A percentile compares a stretch with the other conserved stretches of the same genome.
Conservation (phyloP, 2,797 vertebrate species). For the Staurois parvus region DNA sequence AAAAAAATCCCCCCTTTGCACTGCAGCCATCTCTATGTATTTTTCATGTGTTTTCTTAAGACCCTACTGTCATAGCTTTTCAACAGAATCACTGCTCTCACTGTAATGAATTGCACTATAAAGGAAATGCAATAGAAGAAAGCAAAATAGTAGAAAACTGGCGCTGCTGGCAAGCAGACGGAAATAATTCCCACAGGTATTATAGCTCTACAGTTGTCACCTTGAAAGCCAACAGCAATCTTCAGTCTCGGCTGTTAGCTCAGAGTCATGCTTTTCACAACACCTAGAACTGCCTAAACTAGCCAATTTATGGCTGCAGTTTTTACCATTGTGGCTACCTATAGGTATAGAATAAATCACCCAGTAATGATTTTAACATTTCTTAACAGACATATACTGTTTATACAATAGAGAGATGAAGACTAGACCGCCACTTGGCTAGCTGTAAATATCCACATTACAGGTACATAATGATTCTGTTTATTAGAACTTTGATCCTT, state of each 20-base stretch:
- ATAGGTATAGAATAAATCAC: constrained; percentile 27
- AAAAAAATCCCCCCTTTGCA: constrained; percentile 46
- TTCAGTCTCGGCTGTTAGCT: constrained; percentile 47
- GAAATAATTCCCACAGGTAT: constrained; percentile 58
- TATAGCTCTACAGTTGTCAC: constrained; percentile 61
- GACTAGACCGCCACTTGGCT: constrained; percentile 12
- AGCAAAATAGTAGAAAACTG: constrained; percentile 52
- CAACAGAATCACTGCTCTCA: constrained; percentile 50
- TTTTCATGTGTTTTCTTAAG: constrained; percentile 57
- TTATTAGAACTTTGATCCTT: constrained; percentile 14
- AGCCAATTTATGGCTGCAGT: constrained; percentile 49
- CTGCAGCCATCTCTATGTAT: constrained; percentile 48
- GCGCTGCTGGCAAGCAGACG: constrained; percentile 47
- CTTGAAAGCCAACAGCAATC: constrained; percentile 60
- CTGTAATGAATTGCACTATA: constrained; percentile 62
- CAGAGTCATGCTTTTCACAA: constrained; percentile 55
- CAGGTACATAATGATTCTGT: constrained; percentile 18
- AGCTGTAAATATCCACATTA: constrained; percentile 39
- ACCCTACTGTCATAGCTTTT: constrained; percentile 56
- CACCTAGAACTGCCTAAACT: constrained; percentile 39
- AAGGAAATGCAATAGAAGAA: constrained; percentile 60
- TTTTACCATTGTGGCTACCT: constrained; percentile 41
- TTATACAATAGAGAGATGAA: constrained; percentile 30
- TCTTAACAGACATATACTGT: constrained; percentile 24
- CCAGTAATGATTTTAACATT: constrained; percentile 46